A percentile compares a stretch with the other conserved stretches of the same genome.
Evolutionary conservation across 2,797 vertebrate species (phyloP).

Genomic region (Dromococcyx pavoninus): DNA sequence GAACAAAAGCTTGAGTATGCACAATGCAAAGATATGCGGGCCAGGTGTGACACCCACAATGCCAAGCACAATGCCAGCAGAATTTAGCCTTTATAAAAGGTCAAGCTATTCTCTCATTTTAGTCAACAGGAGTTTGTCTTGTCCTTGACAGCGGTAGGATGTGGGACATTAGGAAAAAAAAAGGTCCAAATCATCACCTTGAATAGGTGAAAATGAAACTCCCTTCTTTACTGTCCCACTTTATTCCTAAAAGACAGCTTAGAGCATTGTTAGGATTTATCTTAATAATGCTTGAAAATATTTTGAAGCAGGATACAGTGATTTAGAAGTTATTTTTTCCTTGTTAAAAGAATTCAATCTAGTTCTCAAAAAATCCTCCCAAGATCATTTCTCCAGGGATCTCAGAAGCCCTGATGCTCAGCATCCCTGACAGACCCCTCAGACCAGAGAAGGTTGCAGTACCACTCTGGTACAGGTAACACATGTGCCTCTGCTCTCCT

Average conservation of each 20-base stretch:
- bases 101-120: background rate
- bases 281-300: background rate
- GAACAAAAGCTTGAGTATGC: background rate
- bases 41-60: background rate
- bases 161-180: background rate
- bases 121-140: background rate
- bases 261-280: background rate
- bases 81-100: background rate
- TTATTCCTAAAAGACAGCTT: background rate
- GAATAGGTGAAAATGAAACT: background rate
- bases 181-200: background rate
- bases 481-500: background rate
- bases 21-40: background rate
- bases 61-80: background rate
- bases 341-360: background rate
- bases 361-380: background rate
- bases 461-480: background rate
- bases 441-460: background rate
- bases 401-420: conserved; percentile 13
- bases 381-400: conserved; percentile 6
- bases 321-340: background rate
- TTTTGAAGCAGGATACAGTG: background rate
- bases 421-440: background rate
- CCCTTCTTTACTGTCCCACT: background rate
- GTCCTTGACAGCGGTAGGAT: background rate